These are phyloP conservation scores for Megaleporinus macrocephalus DNA, from an alignment of 2,113 vertebrate species.

Conservation along the genomic window DNA sequence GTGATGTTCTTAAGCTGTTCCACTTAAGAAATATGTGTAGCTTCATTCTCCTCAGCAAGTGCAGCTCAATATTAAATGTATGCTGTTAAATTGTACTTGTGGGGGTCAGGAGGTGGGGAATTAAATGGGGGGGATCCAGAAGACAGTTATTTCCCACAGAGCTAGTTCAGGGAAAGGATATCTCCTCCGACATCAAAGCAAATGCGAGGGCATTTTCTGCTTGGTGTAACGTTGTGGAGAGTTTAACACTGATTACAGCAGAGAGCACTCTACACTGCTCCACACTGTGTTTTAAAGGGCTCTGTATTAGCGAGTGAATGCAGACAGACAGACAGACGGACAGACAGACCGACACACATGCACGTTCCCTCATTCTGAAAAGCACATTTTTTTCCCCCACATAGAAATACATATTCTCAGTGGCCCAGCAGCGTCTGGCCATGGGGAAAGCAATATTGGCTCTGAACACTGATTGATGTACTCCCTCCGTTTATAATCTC, in stretches of 20 bases:
- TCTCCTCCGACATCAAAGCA: slow-evolving; percentile 11
- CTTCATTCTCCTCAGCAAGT: background rate
- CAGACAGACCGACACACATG: slow-evolving; percentile 6
- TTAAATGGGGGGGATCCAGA: slow-evolving; percentile 10
- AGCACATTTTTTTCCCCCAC: slow-evolving; percentile 52
- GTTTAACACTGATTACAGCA: background rate
- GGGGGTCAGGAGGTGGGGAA: slow-evolving; percentile 5
- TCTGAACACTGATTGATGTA: slow-evolving; percentile 74
- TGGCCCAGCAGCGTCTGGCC: slow-evolving; percentile 46
- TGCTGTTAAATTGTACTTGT: slow-evolving; percentile 26
- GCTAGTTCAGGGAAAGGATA: background rate
- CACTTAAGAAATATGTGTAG: background rate
- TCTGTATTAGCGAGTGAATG: background rate
- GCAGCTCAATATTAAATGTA: slow-evolving; percentile 28
- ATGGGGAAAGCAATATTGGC: slow-evolving; percentile 71
- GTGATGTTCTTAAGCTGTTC: background rate
- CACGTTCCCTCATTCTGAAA: slow-evolving; percentile 23
- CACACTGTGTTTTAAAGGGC: background rate
- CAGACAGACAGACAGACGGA: slow-evolving; percentile 8
- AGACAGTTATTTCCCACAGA: background rate
- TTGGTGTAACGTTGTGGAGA: slow-evolving; percentile 22
- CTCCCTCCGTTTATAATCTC: slow-evolving; percentile 74
- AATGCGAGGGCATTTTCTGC: slow-evolving; percentile 27
- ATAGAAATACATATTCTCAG: slow-evolving; percentile 61
- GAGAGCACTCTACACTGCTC: background rate